Base-by-base conservation (phyloP, 2,888 invertebrate genomes). In the Osmoderma eremita region DNA sequence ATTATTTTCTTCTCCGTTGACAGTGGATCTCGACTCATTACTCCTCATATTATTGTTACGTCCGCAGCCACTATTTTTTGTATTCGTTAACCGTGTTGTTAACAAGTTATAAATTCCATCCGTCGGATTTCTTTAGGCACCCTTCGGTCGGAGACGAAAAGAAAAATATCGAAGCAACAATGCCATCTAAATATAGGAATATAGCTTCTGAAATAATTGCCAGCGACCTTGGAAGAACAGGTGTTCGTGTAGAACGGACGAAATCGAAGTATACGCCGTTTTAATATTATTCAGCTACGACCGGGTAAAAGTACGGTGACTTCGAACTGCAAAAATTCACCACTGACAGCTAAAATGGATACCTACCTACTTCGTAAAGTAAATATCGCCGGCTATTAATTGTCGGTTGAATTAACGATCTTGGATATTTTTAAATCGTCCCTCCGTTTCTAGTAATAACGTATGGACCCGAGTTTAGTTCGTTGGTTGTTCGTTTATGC, bases 221-320 rank as follows among this genome's bases (percentile, higher is more conserved):
- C 45, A 61, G 24, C 45, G 58, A 30, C 58, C 58, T 61, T 61
- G 58, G 45, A 61, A 61, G 58, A 61, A 61, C 58, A 61, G 58
- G 58, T 61, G 58, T 45, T 61, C 30, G 30, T 30, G 30, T 30
- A 30, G 30, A 30, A 30, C 30, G 30, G 30, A 15, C 24, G 58
- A 61, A 24, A 45, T 45, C 36, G 58, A 61, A 45, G 42, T 61
- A n/a, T n/a, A 36, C 30, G 30, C 8, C 38, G 36, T 53, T 53
- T 53, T 53, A 53, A 53, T 53, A 53, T 30, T 53, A 50, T 24
- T 24, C 30, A 15, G 24, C 49, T 20, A 49, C 49, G 49, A n/a
- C 10, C 24, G 15, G 30, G 15, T 5, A n/a, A 12, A 13, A 22
- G 22, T 42, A 22, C 22, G 4, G 18, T 2, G 45, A 61, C 13